Evolutionary conservation across 2,797 vertebrate genomes (phyloP).

Genomic region (Sternotherus odoratus): DNA sequence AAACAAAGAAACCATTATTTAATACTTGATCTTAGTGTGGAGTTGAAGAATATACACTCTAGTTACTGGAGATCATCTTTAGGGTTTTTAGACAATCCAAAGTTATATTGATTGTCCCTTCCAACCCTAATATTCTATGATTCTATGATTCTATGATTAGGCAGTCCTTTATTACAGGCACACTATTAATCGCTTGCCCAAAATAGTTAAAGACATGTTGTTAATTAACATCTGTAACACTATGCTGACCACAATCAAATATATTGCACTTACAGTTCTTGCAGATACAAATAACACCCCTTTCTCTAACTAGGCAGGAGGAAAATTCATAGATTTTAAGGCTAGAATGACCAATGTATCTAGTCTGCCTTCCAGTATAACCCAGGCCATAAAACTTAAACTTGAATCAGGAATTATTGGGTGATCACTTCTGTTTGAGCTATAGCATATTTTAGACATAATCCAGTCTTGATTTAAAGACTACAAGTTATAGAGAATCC

Average conservation of each 20-base stretch:
- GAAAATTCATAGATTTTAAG: not conserved
- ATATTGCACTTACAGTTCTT: not conserved
- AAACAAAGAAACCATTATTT: not conserved
- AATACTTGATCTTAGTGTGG: not conserved
- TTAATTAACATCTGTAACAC: not conserved
- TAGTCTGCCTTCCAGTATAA: not conserved
- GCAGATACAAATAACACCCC: not conserved
- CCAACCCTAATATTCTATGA: too few relatives aligned
- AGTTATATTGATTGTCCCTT: not conserved
- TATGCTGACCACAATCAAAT: not conserved
- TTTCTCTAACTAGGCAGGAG: not conserved
- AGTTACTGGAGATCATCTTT: not conserved
- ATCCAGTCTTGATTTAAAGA: not conserved
- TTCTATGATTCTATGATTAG: too few relatives aligned
- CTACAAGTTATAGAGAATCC: not conserved
- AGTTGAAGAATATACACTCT: not conserved
- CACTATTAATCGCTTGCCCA: rapidly evolving
- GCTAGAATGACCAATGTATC: not conserved
- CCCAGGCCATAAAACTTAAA: not conserved
- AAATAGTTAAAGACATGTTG: not conserved
- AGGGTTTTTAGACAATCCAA: not conserved
- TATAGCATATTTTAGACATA: not conserved
- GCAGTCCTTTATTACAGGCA: not conserved
- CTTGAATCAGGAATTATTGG: too few relatives aligned
- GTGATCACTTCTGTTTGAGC: not conserved